Conservation (phyloP, 2,113 vertebrate species). For the Pseudorectes ferrugineus region DNA sequence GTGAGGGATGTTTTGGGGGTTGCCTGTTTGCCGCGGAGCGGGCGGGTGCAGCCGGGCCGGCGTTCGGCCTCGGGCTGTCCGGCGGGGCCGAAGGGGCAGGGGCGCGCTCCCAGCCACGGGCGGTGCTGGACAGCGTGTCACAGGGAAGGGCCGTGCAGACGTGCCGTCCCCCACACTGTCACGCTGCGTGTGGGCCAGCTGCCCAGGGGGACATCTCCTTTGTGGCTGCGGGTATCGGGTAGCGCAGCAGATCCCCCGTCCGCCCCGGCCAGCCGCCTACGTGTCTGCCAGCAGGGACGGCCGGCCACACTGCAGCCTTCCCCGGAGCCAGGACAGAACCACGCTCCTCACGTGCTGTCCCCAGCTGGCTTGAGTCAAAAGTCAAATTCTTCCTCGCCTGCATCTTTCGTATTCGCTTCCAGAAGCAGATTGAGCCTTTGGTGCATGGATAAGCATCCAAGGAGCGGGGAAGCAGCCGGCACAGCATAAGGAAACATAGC, state of each 20-base stretch:
- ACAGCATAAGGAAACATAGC: neutral
- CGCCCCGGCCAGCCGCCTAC: neutral
- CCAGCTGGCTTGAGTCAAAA: neutral
- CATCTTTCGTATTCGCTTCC: neutral
- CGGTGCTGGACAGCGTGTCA: accelerated
- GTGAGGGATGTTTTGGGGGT: neutral
- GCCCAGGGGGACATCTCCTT: neutral
- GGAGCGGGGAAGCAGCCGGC: neutral
- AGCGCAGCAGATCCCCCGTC: neutral
- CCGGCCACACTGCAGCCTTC: neutral
- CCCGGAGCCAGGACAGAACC: neutral
- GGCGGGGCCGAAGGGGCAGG: neutral
- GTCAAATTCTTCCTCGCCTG: neutral
- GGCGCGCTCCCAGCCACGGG: neutral
- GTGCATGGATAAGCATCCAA: accelerated
- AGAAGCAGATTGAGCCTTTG: neutral
- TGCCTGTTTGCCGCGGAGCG: accelerated
- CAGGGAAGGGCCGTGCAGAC: neutral
- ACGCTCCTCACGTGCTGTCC: neutral
- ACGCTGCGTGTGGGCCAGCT: neutral
- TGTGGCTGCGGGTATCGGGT: neutral
- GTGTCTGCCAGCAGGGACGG: neutral
- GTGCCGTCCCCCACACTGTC: accelerated
- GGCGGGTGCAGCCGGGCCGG: accelerated
- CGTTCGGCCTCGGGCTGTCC: neutral